These are phyloP conservation scores for Diadumene lineata DNA, from an alignment of 92 coral and sea anemone species.

Conservation along the genomic window DNA sequence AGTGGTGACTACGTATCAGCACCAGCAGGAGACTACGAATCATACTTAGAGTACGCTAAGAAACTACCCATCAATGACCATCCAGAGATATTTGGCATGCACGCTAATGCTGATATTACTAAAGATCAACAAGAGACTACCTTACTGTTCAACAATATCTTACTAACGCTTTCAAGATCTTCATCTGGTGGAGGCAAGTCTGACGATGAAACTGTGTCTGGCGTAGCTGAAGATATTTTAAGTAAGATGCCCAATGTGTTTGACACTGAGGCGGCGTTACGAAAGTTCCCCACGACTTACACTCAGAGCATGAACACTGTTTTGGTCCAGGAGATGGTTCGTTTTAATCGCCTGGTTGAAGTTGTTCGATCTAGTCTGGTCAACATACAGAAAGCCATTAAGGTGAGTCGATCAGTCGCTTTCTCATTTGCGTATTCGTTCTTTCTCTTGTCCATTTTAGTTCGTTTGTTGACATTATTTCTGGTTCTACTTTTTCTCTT, in stretches of 20 bases:
- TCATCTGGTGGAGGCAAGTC: constrained; percentile 96
- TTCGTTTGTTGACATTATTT: too few relatives aligned
- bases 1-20: constrained; percentile 93
- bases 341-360: constrained; percentile 93
- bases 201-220: constrained; percentile 86
- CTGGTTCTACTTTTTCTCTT: too few relatives aligned
- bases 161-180: constrained; percentile 91
- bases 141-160: constrained; percentile 82
- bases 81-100: constrained; percentile 99
- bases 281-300: constrained; percentile 94
- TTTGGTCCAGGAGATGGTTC: constrained; percentile 97
- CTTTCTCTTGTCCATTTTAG: too few relatives aligned
- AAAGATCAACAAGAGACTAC: constrained; percentile 95
- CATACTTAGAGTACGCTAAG: constrained; percentile 88
- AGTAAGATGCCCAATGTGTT: constrained; percentile 85
- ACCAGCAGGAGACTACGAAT: constrained; percentile 88
- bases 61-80: constrained; percentile 84
- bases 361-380: constrained; percentile 92
- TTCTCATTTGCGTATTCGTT: too few relatives aligned
- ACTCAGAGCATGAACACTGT: constrained; percentile 99
- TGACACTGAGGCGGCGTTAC: constrained; percentile 93
- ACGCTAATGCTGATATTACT: constrained; percentile 97
- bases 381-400: constrained; percentile 95
- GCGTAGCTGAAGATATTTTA: constrained; percentile 91
- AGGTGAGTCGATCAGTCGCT: constrained; percentile 57